Base-by-base conservation (phyloP, 2,797 vertebrate genomes). In the Eulemur mongoz region DNA sequence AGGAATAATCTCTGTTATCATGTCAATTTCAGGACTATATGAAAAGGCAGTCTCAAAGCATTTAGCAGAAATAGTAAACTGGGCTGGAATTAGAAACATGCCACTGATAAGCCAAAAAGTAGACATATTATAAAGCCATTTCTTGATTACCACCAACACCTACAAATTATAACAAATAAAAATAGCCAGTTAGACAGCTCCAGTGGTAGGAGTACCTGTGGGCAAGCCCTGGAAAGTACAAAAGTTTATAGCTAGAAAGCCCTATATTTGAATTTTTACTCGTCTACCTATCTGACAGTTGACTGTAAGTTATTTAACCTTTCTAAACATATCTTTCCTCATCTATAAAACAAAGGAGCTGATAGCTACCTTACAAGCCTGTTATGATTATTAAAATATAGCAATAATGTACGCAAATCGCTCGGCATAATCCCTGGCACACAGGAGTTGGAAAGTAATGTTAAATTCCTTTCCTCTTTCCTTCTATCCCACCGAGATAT, bases 141-240 rank as follows among this genome's bases (percentile, higher is more conserved):
- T 96, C n/a, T 90, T 75, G 40, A 76, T 95, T 91, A 91, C 0
- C 32, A 93, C 8, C 48, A 97, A 92, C 3, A 82, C 54, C 35
- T 82, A 78, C 15, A 96, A 72, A 89, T 83, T 57, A 69, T 61
- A 82, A 92, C 35, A 95, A 84, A 87, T 70, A 76, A 96, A 93
- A 91, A 81, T 5, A 89, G 57, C 13, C 43, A 91, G 72, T 63
- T 85, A 93, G 32, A 75, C 4, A 89, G 67, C 7, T 70, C 40
- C 20, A 95, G 22, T 70, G 23, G 50, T 52, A 18, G 32, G 9
- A 93, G 35, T 9, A 82, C 4, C 18, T 82, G 11, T 43, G 27
- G 48, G 1, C 20, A 82, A 96, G 30, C 40, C 22, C 52, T 70
- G 30, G 7, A 69, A 85, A 93, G 30, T 52, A 86, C 2, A n/a